Base-by-base conservation (phyloP, 2,888 invertebrate genomes). In the Entomobrya proxima region DNA sequence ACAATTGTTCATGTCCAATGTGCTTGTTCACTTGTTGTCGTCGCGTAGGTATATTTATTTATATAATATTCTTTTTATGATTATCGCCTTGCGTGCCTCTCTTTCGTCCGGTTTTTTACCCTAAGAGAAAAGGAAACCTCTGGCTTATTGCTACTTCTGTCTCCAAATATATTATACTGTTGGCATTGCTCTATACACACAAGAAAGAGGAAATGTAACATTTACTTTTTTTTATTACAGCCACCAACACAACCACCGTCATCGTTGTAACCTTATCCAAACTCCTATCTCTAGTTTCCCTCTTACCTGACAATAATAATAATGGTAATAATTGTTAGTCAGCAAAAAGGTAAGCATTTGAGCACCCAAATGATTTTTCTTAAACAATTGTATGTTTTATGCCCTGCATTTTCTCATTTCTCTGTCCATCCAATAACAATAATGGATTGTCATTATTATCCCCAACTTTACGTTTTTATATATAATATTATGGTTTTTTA, bases 71-170 rank as follows among this genome's bases (percentile, higher is more conserved):
- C 74, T 40, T 61, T 77, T 77, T 67, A 69, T 78, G 77, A 52
- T 77, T 77, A 69, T 84, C 78, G 18, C 72, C 35, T 77, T 78
- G 83, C 83, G 83, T 83, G 83, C 52, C 75, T 64, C 27, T 69
- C 44, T 69, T 27, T 69, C 69, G 69, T 69, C 69, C 69, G 69
- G 69, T 69, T 69, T 44, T 44, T 69, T 9, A 40, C 37, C 11
- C 55, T 27, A 24, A 64, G 44, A 64, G 64, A n/a, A 61, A 69
- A 24, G 44, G 44, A 69, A 24, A 27, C 13, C 44, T 44, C 44
- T 15, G 44, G 7, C 44, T 15, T 9, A 15, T 44, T 44, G 15
- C 15, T 44, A 44, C 44, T 9, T 44, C n/a, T n/a, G n/a, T n/a
- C n/a, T n/a, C n/a, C n/a, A n/a, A n/a, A n/a, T n/a, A n/a, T n/a